Base-by-base conservation (phyloP, 1,140 invertebrate species). In the Copidosoma floridanum region DNA sequence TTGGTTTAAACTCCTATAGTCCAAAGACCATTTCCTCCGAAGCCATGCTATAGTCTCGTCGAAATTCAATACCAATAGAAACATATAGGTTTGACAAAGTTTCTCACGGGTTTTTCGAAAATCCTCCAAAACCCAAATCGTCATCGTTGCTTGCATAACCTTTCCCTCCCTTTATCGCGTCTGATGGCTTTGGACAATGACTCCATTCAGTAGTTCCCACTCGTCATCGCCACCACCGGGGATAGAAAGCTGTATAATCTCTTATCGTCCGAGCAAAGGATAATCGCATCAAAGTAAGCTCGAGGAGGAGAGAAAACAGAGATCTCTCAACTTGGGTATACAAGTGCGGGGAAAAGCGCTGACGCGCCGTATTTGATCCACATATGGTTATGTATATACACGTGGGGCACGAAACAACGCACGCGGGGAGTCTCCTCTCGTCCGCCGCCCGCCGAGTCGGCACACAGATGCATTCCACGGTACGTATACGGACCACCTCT, bases 281-380 rank as follows among this genome's bases (percentile, higher is more conserved):
- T 40, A 38, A 43, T 43, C 10, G 18, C 18, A 55, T 55, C 35
- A 44, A 44, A 44, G 26, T 44, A 55, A 55, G 23, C 24, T 21
- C 20, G n/a, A n/a, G n/a, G n/a, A n/a, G n/a, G n/a, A n/a, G n/a
- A n/a, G n/a, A n/a, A n/a, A n/a, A n/a, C n/a, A n/a, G n/a, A n/a
- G n/a, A n/a, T n/a, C n/a, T n/a, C 40, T 21, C 2, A 16, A 6
- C 16, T 10, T 43, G 40, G 2, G 14, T 7, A 43, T 21, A 21
- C 8, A 43, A 43, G 18, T 43, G 40, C 18, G 14, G 11, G 1
- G 23, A 8, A 56, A 46, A 32, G 46, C 62, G 73, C 73, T 76
- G 76, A 77, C 72, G 69, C 73, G 71, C 57, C 51, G 46, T 53
- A 64, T 69, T 72, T 75, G 75, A 77, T 76, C 67, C 65, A 18